Base-by-base conservation (phyloP, 2,888 invertebrate species). In the Chymomyza amoena region DNA sequence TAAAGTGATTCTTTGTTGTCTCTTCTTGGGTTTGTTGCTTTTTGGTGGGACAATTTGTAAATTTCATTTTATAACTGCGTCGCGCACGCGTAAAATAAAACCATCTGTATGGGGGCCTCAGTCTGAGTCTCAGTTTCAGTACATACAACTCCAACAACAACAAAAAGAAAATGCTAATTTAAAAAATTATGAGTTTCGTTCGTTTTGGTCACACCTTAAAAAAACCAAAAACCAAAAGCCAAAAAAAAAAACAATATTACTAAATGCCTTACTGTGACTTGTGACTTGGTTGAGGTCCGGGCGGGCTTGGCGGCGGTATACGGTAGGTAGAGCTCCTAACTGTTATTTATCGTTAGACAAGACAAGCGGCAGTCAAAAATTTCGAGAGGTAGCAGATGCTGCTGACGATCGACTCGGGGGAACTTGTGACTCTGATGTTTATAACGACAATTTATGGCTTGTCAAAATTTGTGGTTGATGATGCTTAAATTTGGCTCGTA, bases 121-220 rank as follows among this genome's bases (percentile, higher is more conserved):
- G 64, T 39, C 25, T 51, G 36, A 63, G 73, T 69, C 52, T 52
- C 51, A 50, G 13, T 52, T 32, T 32, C 32, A 32, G 32, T 32
- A 32, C 32, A 64, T n/a, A n/a, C 57, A 36, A 59, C 13, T 61
- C 60, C 64, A 73, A 39, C 13, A 25, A 36, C 39, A 15, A 32
- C 60, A 62, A 73, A 76, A 76, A 76, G 78, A 82, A 89, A 89
- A 89, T 89, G 89, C 90, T 89, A 89, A 89, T 89, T 89, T 85
- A 73, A 83, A 89, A 90, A 87, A 90, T 90, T 87, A 89, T 88
- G 90, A 90, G 89, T 84, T 89, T 90, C 90, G 89, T 87, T 89
- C 84, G 89, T 70, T 74, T 87, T 87, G 89, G 90, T 89, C 89
- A 90, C 89, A 89, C 89, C 89, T 90, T 89, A 90, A 89, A 83